Evolutionary conservation across 2,113 vertebrate genomes (phyloP).

Genomic region (Pelmatolapia mariae): DNA sequence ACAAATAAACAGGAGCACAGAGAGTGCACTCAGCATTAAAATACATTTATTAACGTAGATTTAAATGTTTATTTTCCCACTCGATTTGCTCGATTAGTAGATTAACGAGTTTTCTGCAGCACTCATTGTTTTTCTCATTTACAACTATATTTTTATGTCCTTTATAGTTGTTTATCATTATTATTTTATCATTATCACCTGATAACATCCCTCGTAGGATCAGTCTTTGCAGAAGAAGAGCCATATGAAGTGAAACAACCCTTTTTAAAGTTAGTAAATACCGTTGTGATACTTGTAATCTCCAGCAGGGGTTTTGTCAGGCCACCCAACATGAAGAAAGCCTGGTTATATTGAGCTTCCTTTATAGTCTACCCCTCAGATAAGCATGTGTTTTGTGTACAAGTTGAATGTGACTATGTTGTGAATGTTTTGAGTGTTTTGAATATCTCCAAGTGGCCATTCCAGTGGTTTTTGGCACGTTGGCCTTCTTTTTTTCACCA

Average conservation of each 20-base stretch:
- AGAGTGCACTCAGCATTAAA: rapidly evolving
- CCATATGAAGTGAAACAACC: neutral
- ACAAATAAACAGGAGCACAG: neutral
- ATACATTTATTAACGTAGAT: neutral
- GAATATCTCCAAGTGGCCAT: neutral
- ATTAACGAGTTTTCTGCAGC: neutral
- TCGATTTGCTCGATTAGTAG: neutral
- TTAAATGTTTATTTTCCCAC: neutral
- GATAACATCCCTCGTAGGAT: neutral
- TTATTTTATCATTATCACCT: neutral
- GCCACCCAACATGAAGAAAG: neutral
- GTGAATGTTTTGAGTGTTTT: neutral
- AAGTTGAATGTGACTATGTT: neutral
- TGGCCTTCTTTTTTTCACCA: neutral
- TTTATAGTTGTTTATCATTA: neutral
- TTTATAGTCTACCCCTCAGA: neutral
- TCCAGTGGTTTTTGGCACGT: neutral
- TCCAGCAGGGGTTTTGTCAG: neutral
- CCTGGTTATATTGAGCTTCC: neutral
- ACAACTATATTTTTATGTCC: neutral
- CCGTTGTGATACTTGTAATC: neutral
- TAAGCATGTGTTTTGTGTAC: neutral
- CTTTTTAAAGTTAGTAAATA: neutral
- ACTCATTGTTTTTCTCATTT: neutral
- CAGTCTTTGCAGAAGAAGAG: neutral